Evolutionary conservation across 2,888 invertebrate genomes (phyloP).

Genomic region (Lasioglossum vierecki): DNA sequence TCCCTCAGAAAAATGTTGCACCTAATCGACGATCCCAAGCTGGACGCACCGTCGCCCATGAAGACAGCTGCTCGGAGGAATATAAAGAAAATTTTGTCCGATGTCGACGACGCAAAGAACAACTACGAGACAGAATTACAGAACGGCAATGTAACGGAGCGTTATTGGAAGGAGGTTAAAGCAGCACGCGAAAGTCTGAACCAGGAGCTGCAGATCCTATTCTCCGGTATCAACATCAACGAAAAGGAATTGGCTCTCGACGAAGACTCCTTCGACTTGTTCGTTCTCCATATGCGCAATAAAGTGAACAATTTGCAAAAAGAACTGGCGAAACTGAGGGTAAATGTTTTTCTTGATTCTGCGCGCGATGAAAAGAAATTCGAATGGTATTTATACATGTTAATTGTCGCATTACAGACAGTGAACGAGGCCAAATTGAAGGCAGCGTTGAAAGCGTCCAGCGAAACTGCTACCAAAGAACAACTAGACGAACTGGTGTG

Average conservation of each 20-base stretch:
- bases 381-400: neutral
- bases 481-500: conserved; percentile 86
- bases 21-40: conserved; percentile 82
- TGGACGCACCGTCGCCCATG: conserved; percentile 81
- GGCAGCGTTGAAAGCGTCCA: conserved; percentile 87
- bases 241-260: conserved; percentile 87
- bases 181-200: conserved; percentile 87
- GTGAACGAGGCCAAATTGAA: conserved; percentile 87
- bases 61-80: conserved; percentile 80
- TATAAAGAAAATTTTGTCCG: conserved; percentile 84
- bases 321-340: conserved; percentile 90
- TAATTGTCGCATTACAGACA: conserved; percentile 81
- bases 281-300: conserved; percentile 91
- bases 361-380: neutral
- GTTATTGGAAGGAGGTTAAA: conserved; percentile 93
- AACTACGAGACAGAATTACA: conserved; percentile 86
- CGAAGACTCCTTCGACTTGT: conserved; percentile 90
- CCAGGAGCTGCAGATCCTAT: conserved; percentile 89
- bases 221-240: conserved; percentile 89
- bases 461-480: conserved; percentile 86
- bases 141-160: conserved; percentile 88
- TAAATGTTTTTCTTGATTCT: conserved; percentile 63
- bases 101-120: conserved; percentile 87
- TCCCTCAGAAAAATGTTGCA: conserved; percentile 83
- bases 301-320: conserved; percentile 91